These are phyloP conservation scores for Procapra przewalskii DNA, from an alignment of 2,113 vertebrate species.

Conservation along the genomic window DNA sequence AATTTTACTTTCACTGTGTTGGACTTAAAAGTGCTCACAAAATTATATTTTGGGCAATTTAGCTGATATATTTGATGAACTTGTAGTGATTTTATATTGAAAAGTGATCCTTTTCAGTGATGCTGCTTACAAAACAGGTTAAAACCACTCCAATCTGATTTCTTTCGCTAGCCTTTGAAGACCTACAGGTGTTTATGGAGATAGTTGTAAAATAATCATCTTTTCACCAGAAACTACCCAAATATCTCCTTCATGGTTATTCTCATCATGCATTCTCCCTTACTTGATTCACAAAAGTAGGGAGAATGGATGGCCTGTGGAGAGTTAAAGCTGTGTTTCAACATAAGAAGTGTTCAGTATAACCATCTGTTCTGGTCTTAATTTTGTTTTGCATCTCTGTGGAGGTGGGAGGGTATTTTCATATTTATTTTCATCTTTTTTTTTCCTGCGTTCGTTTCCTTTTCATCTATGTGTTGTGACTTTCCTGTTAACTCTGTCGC, in stretches of 20 bases:
- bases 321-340: conserved; percentile 39
- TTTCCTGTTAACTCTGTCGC: conserved; percentile 64
- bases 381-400: conserved; percentile 43
- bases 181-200: background rate
- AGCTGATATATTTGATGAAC: background rate
- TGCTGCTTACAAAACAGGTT: background rate
- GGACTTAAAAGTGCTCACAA: background rate
- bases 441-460: conserved; percentile 70
- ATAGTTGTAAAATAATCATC: background rate
- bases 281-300: background rate
- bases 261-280: conserved; percentile 8
- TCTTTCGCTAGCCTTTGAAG: background rate
- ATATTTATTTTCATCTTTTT: background rate
- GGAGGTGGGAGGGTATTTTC: conserved; percentile 29
- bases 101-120: conserved; percentile 13
- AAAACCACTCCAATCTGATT: background rate
- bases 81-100: conserved; percentile 32
- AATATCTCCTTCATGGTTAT: background rate
- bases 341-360: background rate
- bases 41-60: background rate
- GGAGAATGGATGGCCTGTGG: background rate
- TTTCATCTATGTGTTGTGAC: conserved; percentile 56
- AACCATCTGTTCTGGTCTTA: background rate
- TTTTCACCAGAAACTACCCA: background rate
- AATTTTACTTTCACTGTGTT: conserved; percentile 17